Conservation (phyloP, 2,888 invertebrate species). For the Cheilosia pagana region DNA sequence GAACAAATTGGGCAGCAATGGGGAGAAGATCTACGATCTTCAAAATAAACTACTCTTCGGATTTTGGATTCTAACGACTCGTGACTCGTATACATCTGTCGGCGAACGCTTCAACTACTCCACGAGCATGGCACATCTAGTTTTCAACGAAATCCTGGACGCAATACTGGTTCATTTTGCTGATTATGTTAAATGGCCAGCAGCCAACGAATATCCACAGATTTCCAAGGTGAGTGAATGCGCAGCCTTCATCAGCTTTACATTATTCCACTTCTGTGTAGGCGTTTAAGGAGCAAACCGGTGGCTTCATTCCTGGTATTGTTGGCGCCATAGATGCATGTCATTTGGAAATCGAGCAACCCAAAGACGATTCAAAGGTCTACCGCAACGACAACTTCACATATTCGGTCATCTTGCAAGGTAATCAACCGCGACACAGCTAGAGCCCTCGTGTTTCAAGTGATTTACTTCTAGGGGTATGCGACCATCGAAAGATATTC, state of each 20-base stretch:
- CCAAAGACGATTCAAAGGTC: constrained; percentile 2
- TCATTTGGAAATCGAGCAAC: constrained; percentile 36
- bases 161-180: constrained; percentile 16
- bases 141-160: constrained; percentile 35
- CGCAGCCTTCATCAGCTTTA: background rate
- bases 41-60: constrained; percentile 38
- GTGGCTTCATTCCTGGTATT: constrained; percentile 40
- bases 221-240: constrained; percentile 28
- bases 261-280: background rate
- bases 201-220: constrained; percentile 29
- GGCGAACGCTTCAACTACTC: constrained; percentile 18
- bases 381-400: background rate
- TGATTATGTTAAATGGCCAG: constrained; percentile 41
- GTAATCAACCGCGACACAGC: constrained; percentile 1
- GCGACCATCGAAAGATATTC: constrained; percentile 55
- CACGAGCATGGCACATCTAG: constrained; percentile 15
- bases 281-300: constrained; percentile 45
- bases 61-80: constrained; percentile 23
- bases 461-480: constrained; percentile 25
- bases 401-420: constrained; percentile 41
- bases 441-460: background rate
- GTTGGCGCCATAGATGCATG: constrained; percentile 48
- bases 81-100: constrained; percentile 25
- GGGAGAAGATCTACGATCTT: background rate
- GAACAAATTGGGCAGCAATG: constrained; percentile 21